Percentiles rank a stretch among this genome's conserved stretches.
Conservation (phyloP, 2,113 vertebrate genomes). For the Poicephalus meyeri region DNA sequence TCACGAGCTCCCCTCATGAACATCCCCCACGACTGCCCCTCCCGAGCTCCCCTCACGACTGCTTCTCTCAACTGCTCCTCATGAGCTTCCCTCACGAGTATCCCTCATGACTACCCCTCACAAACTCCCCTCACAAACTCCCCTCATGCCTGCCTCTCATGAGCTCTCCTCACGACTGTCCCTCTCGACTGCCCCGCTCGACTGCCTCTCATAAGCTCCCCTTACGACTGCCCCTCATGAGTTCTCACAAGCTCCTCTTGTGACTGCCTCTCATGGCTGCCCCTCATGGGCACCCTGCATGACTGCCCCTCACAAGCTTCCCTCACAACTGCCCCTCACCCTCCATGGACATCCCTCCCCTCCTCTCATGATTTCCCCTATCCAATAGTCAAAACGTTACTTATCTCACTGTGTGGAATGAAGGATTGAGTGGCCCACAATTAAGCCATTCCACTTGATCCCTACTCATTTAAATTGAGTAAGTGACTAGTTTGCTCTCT, state of each 20-base stretch:
- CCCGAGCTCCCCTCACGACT: too few relatives aligned
- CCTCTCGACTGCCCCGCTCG: too few relatives aligned
- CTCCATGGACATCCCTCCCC: neutral
- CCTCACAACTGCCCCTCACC: neutral
- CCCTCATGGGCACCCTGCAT: too few relatives aligned
- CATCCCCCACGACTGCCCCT: too few relatives aligned
- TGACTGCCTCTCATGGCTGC: neutral
- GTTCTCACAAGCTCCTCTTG: neutral
- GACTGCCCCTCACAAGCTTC: neutral
- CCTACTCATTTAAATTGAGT: neutral
- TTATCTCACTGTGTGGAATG: neutral
- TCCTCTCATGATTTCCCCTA: neutral
- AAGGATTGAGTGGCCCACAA: neutral
- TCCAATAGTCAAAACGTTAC: neutral
- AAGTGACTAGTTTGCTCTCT: neutral
- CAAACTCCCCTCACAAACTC: too few relatives aligned
- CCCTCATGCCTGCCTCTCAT: too few relatives aligned
- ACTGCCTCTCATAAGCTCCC: too few relatives aligned
- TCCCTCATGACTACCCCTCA: too few relatives aligned
- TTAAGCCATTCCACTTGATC: neutral
- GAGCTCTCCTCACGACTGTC: too few relatives aligned
- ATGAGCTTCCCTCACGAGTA: too few relatives aligned
- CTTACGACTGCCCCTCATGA: neutral
- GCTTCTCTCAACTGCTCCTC: too few relatives aligned
- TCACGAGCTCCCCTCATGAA: neutral